Base-by-base conservation (phyloP, 2,113 vertebrate species). In the Campylomormyrus numenius region DNA sequence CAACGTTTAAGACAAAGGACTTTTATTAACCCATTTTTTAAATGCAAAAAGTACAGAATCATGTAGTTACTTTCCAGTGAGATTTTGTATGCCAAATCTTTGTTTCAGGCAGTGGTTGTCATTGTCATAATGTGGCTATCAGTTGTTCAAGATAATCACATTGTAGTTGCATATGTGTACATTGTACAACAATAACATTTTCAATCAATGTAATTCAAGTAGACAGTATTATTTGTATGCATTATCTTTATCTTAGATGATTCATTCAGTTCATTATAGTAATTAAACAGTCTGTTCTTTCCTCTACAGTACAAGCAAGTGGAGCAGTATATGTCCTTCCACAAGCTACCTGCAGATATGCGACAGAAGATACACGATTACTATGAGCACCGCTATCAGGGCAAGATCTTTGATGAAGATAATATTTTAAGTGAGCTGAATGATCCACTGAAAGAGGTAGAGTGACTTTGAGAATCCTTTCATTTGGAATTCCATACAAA, bases 251-350 rank as follows among this genome's bases (percentile, higher is more conserved):
- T 70, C 27, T 70, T 70, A 70, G 27, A 70, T 70, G n/a, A 70
- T 70, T 70, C 35, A 80, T 80, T 80, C 15, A 19, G 74, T 80
- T 80, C 15, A 42, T 80, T 39, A 19, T 80, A 80, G 15, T 13
- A 56, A 39, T 80, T 39, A 80, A 80, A 80, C n/a, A 3, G 39
- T 84, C 19, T 46, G 1, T 92, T 86, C 70, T 39, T 89, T 90
- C 94, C 39, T 89, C 94, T 87, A 91, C 94, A 99, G 98, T 99
- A 99, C 92, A 99, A 99, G 90, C 98, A 99, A 97, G 98, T 99
- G 94, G 98, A 99, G 92, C 98, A 99, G 91, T 99, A 99, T 94
- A 99, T 99, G 98, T 99, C 98, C 66, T 99, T 99, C 95, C 98
- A 99, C 95, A 99, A 99, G 91, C 95, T 99, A 92, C 98, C 98